phyloP scores from a whole-genome alignment of 1,140 invertebrate genomes.

The Caerostris extrusa region DNA sequence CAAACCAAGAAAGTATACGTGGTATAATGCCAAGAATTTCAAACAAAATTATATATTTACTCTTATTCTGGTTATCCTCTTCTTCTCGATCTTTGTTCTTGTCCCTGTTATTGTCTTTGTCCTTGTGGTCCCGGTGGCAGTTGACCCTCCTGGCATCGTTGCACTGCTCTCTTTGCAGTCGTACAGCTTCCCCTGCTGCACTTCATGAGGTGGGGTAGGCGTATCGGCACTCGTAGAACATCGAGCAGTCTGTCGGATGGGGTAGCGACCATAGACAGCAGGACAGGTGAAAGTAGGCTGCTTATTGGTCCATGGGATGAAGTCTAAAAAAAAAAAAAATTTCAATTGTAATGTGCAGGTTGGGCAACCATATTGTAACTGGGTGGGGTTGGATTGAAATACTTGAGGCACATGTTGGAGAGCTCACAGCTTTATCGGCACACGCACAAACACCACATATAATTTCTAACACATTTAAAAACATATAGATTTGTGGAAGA shows the following conservation, averaged over 20 bases:
- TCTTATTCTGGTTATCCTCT: background rate
- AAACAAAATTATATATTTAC: no score
- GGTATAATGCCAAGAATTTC: no score
- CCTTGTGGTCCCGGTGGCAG: background rate
- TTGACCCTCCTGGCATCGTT: conserved; percentile 21
- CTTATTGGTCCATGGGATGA: background rate
- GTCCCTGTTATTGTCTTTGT: background rate
- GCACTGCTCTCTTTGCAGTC: conserved; percentile 40
- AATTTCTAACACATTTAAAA: no score
- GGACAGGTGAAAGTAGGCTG: conserved; percentile 17
- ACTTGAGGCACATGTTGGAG: no score
- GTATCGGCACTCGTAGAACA: conserved; percentile 46
- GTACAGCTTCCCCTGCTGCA: conserved; percentile 48
- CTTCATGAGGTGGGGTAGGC: conserved; percentile 27
- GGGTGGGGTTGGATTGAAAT: no score
- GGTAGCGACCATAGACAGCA: conserved; percentile 5
- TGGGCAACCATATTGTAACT: no score
- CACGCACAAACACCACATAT: no score
- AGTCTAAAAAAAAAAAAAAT: background rate
- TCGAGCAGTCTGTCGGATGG: conserved; percentile 10
- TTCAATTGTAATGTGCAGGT: no score
- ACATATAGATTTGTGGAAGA: no score
- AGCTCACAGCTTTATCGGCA: no score
- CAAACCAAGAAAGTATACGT: no score
- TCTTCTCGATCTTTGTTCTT: background rate